Evolutionary conservation across 1,140 invertebrate species (phyloP), one percentile per base, ranked within the genome.

Genomic region (Drosophila lacteicornis): DNA sequence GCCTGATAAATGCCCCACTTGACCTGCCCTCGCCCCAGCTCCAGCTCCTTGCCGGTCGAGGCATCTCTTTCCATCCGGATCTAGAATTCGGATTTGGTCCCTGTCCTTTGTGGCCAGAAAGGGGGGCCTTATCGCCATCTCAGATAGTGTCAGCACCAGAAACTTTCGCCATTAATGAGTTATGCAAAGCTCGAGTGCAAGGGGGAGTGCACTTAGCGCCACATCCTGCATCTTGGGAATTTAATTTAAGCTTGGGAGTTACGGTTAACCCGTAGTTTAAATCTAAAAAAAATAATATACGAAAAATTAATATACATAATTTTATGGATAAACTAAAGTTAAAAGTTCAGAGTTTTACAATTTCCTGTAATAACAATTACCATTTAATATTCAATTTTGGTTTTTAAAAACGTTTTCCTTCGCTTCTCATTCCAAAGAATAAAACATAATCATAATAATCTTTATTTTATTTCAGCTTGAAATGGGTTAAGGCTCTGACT

Each of bases 161-260:
- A 79, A 79, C 68, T 68, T 76, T 81, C 19, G 45, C 58, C 71
- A 61, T 80, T 80, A 71, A 76, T 74, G 57, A 75, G 57, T 75
- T 75, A 75, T 75, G 50, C 42, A 63, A 75, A 63, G 49, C 58
- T 27, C 22, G 13, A 42, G 47, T 40, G 49, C 50, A 19, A 36
- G 25, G 25, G 58, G 58, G 36, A 53, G 70, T 63, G 69, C 71
- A 75, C 71, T 75, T 59, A 60, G 53, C 17, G 40, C 30, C 55
- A 67, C 73, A 77, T 68, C 61, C 74, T 55, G 73, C 55, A 67
- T 76, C 74, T 77, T 66, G n/a, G 73, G 53, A 59, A 76, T 77
- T 76, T 55, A 76, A 76, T 77, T 77, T 56, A 42, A 76, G 42
- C 38, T 75, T 43, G 11, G 11, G 15, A 33, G 43, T 38, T 73